These are phyloP conservation scores for Caenorhabditis macrosperma DNA, from an alignment of 2,888 invertebrate genomes.

Conservation along the genomic window DNA sequence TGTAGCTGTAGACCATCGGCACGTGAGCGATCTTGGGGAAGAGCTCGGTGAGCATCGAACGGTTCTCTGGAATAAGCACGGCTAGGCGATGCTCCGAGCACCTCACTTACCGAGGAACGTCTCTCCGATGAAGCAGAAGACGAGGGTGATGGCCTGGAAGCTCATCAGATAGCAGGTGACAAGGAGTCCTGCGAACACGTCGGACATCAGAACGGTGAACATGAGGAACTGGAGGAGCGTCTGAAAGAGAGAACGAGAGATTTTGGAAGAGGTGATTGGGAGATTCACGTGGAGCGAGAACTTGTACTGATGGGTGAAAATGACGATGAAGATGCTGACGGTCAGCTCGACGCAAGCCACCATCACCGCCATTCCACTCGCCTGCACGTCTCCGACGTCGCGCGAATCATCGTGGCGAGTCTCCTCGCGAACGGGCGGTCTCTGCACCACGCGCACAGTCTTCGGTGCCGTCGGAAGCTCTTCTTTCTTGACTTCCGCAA, in stretches of 20 bases:
- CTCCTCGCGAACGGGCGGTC: too few relatives aligned
- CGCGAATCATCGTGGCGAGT: too few relatives aligned
- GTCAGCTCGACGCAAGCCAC: background rate
- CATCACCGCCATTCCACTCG: background rate
- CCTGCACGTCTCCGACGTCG: background rate
- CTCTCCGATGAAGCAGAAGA: background rate
- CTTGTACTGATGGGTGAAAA: background rate
- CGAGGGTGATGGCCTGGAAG: background rate
- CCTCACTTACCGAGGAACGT: background rate
- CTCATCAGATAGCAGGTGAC: background rate
- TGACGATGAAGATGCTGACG: background rate
- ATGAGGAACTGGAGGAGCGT: background rate
- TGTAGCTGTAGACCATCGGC: too few relatives aligned
- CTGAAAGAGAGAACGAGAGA: too few relatives aligned
- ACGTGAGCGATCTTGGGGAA: background rate
- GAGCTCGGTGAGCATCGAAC: background rate
- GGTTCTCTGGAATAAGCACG: background rate
- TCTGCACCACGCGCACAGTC: too few relatives aligned
- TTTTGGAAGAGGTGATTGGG: too few relatives aligned
- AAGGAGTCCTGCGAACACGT: background rate
- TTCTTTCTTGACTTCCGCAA: too few relatives aligned
- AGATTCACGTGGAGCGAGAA: background rate
- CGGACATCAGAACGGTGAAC: background rate
- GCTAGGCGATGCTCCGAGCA: too few relatives aligned
- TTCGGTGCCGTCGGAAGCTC: too few relatives aligned